phyloP scores from a whole-genome alignment of 2,113 vertebrate species.

The Sceloporus undulatus region DNA sequence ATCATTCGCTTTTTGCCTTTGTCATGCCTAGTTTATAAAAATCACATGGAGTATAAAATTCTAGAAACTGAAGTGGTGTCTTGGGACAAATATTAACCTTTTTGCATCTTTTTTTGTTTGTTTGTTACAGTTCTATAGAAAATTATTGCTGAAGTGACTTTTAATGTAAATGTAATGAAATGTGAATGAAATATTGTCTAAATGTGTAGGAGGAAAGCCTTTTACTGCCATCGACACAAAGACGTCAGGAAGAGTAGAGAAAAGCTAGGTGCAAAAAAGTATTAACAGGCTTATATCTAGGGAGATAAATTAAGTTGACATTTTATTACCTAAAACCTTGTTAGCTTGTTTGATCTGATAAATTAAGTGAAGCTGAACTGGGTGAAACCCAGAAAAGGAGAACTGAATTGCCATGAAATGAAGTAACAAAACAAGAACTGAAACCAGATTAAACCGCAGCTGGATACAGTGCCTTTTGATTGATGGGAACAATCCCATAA shows the following conservation, averaged over 20 bases:
- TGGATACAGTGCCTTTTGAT: not conserved
- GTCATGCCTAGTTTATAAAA: not conserved
- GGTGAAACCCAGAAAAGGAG: not conserved
- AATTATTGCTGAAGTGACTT: not conserved
- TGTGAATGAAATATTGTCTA: constrained; percentile 26
- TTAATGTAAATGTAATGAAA: constrained; percentile 19
- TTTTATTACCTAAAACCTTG: constrained; percentile 27
- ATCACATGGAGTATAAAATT: not conserved
- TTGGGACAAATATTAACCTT: constrained; percentile 4
- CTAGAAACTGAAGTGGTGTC: not conserved
- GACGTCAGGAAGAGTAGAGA: fast-evolving
- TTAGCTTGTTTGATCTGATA: constrained; percentile 24
- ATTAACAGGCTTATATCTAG: not conserved
- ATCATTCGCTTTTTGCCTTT: constrained; percentile 4
- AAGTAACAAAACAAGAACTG: not conserved
- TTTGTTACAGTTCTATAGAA: not conserved
- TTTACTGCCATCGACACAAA: constrained; percentile 25
- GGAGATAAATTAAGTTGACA: not conserved
- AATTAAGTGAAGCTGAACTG: not conserved
- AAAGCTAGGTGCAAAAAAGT: not conserved
- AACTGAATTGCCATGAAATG: not conserved
- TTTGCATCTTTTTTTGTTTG: not conserved
- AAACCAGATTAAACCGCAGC: not conserved
- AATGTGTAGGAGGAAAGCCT: not conserved
- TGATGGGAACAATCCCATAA: not conserved